A percentile compares a stretch with the other conserved stretches of the same genome.
Conservation (phyloP, 2,888 invertebrate species). For the Sphaerophoria rueppellii region DNA sequence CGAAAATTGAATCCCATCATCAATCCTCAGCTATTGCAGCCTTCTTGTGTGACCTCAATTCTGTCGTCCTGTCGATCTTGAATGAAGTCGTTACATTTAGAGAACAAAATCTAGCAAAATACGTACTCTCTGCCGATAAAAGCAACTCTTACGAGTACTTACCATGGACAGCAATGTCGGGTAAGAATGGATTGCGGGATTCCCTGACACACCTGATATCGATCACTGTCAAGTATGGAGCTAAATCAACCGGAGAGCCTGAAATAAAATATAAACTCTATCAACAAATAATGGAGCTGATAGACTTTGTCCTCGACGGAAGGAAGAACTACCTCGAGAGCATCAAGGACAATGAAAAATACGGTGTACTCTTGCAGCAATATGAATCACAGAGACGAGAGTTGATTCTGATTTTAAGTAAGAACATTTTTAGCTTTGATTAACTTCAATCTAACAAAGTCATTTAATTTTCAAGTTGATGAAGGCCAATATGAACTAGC, state of each 20-base stretch:
- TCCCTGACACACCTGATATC: constrained; percentile 82
- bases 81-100: constrained; percentile 86
- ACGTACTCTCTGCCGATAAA: constrained; percentile 81
- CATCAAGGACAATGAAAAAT: constrained; percentile 84
- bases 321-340: constrained; percentile 88
- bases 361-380: constrained; percentile 84
- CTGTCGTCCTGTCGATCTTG: constrained; percentile 85
- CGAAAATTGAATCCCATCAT: constrained; percentile 85
- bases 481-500: constrained; percentile 91
- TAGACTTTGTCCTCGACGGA: constrained; percentile 89
- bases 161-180: constrained; percentile 89
- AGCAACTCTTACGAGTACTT: constrained; percentile 84
- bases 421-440: constrained; percentile 75
- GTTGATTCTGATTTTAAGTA: constrained; percentile 87
- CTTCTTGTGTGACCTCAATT: constrained; percentile 84
- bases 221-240: constrained; percentile 79
- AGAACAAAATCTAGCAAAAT: constrained; percentile 84
- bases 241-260: constrained; percentile 80
- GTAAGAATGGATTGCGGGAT: constrained; percentile 83
- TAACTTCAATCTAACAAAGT: neutral
- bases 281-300: constrained; percentile 87
- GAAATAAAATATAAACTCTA: constrained; percentile 84
- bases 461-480: constrained; percentile 84
- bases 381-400: constrained; percentile 87
- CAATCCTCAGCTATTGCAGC: constrained; percentile 84